Base-by-base conservation (phyloP, 2,888 invertebrate species). In the Troilus luridus region DNA sequence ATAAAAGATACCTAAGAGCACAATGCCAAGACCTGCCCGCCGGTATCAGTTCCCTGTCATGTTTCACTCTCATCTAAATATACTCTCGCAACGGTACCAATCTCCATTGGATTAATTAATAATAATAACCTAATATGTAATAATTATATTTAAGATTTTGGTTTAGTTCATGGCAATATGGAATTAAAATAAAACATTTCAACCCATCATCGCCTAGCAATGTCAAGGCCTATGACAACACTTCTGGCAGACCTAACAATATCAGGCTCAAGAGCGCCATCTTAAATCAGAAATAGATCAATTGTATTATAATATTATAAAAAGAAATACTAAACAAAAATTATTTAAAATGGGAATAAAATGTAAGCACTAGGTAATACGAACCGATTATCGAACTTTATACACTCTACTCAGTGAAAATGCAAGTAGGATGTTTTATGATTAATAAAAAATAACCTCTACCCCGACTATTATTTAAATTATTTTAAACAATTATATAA, bases 1-100 rank as follows among this genome's bases (percentile, higher is more conserved):
- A 77, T 77, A 85, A 85, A 85, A 56, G 54, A 85, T 56, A 85
- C 85, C 56, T 12, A 58, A 54, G 85, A 85, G 85, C 85, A 85
- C 85, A 85, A 85, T 85, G 85, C 85, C 85, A 85, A 85, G 11
- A 85, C 56, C n/a, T 85, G 12, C 56, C 56, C 56, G 6, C 56
- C 56, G 56, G 56, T 85, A 85, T 85, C 56, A 85, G 56, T 85
- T 56, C n/a, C 54, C 56, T 56, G 72, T 77, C 72, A 77, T 77
- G 17, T 77, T 67, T 41, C 72, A 77, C 27, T 17, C 27, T 41
- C 72, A 19, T 77, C 41, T 41, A 77, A 41, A 77, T 17, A 77
- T 77, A 77, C 41, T 77, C 9, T 17, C 24, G 7, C 17, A 41
- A 41, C 8, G 27, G 17, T 27, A 72, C 5, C 3, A 17, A 17